Evolutionary conservation across 2,113 vertebrate genomes (phyloP), one percentile per base, ranked within the genome.

Genomic region (Mola mola): DNA sequence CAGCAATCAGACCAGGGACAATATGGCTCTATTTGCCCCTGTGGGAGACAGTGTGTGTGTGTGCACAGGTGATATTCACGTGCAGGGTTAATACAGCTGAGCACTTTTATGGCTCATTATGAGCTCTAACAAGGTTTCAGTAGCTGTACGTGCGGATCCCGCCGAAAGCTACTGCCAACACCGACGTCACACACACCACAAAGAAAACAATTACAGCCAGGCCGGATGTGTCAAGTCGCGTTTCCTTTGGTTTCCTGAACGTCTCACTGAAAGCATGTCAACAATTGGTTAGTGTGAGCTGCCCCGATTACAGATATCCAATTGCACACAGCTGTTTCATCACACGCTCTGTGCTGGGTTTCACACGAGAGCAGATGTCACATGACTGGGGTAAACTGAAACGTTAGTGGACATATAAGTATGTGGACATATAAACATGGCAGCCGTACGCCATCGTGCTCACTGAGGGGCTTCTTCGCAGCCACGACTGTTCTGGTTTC

Each of bases 21-120:
- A 87, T 87, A 87, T 85, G 85, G 78, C 80, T 83, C 81, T 83
- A 81, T 81, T 84, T 83, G 80, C 66, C 74, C 82, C 84, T 69
- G 71, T 1, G 74, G 70, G 87, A 77, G 64, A 46, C 20, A 0
- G 33, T 29, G 37, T 37, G 20, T 28, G 20, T 26, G 33, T 19
- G 28, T 17, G 53, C 51, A 65, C 75, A 83, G 81, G 81, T 83
- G 68, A 82, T 68, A 66, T 72, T 73, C 66, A 64, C 59, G 31
- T 65, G 71, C 61, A 66, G 71, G 79, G 70, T 66, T 22, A 49
- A 67, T 69, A 72, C 80, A 87, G 82, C 81, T 85, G 85, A 87
- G 78, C 80, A 62, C 78, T 79, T 85, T 79, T 78, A 79, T 69
- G 75, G 82, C 72, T 79, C 77, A 84, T 88, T 84, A 88, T 83